Percentiles rank a stretch among this genome's conserved stretches.
These are phyloP conservation scores for Ophiodon elongatus DNA, from an alignment of 2,113 vertebrate species.

Conservation along the genomic window DNA sequence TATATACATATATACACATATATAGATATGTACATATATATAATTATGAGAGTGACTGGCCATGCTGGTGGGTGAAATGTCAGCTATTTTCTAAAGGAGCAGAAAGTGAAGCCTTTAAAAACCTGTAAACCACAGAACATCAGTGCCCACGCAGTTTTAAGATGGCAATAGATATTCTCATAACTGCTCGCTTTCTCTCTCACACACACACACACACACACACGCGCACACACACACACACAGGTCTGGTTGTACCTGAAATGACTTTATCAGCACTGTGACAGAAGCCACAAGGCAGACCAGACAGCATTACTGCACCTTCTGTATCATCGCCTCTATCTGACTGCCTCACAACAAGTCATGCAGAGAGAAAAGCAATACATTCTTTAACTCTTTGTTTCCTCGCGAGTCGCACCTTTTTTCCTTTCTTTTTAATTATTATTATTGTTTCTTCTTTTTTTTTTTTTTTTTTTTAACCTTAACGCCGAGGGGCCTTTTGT, in stretches of 20 bases:
- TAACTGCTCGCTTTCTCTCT: conserved; percentile 48
- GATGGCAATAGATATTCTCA: conserved; percentile 66
- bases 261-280: conserved; percentile 63
- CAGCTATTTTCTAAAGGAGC: conserved; percentile 52
- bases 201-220: conserved; percentile 17
- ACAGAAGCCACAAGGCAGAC: conserved; percentile 58
- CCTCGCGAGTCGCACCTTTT: not conserved
- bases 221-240: conserved; percentile 21
- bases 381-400: conserved; percentile 36
- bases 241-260: conserved; percentile 57
- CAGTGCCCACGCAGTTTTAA: conserved; percentile 63
- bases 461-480: not conserved
- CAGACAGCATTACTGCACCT: conserved; percentile 17
- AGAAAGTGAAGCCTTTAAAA: conserved; percentile 67
- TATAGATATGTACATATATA: not conserved
- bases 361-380: conserved; percentile 35
- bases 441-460: too few species aligned
- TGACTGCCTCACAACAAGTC: conserved; percentile 43
- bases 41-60: conserved; percentile 20
- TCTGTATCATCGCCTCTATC: conserved; percentile 45
- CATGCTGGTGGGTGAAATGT: conserved; percentile 53
- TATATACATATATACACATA: not conserved
- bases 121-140: conserved; percentile 68
- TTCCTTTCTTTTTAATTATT: not conserved
- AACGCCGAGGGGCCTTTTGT: not conserved